phyloP scores from a whole-genome alignment of 2,888 invertebrate genomes.

The Pandemis cinnamomeana region DNA sequence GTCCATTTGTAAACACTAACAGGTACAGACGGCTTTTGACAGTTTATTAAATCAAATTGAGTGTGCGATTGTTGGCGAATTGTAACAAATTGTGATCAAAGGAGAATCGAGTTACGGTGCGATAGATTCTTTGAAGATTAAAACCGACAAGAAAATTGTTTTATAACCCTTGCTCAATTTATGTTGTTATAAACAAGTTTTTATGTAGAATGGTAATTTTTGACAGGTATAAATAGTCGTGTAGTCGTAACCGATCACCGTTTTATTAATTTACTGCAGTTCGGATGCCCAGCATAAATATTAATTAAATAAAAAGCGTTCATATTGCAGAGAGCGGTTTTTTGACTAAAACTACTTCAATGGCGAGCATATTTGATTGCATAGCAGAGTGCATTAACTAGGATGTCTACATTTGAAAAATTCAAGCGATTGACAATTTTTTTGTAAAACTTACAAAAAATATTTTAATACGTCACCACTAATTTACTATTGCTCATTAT shows the following conservation, averaged over 20 bases:
- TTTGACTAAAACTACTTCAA: slow-evolving; percentile 52
- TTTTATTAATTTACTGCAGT: slow-evolving; percentile 1
- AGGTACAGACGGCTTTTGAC: slow-evolving; percentile 77
- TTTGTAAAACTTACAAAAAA: too few species aligned
- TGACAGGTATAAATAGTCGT: not conserved
- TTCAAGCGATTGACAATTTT: not conserved
- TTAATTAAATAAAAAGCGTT: slow-evolving; percentile 67
- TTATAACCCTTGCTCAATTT: slow-evolving; percentile 32
- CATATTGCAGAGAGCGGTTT: slow-evolving; percentile 54
- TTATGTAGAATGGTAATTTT: not conserved
- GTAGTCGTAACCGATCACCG: not conserved
- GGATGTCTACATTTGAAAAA: slow-evolving; percentile 49
- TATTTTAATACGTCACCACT: too few species aligned
- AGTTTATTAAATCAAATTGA: slow-evolving; percentile 79
- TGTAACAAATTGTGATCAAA: slow-evolving; percentile 46
- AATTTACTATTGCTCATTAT: too few species aligned
- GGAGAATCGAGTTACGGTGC: slow-evolving; percentile 26
- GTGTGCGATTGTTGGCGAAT: slow-evolving; percentile 61
- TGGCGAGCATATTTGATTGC: not conserved
- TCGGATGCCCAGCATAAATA: slow-evolving; percentile 35
- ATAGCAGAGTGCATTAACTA: not conserved
- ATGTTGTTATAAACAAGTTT: not conserved
- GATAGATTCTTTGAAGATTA: slow-evolving; percentile 36
- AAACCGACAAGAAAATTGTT: slow-evolving; percentile 29
- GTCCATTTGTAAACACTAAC: slow-evolving; percentile 81